These are phyloP conservation scores for Mylabris phalerata DNA, from an alignment of 1,140 invertebrate species.

Conservation along the genomic window DNA sequence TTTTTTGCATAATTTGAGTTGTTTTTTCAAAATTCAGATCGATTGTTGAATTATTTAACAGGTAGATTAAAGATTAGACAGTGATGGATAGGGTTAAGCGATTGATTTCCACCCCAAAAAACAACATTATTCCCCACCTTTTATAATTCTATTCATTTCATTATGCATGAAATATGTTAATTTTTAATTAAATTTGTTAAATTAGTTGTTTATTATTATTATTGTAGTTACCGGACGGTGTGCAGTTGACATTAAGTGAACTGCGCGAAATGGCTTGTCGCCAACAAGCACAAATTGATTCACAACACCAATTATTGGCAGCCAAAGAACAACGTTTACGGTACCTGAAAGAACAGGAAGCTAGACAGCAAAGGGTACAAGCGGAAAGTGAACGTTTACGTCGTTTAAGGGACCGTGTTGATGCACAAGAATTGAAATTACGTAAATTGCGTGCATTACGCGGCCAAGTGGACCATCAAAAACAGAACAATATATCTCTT, in stretches of 20 bases:
- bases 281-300: conserved; percentile 94
- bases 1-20: too few relatives aligned
- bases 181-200: too few relatives aligned
- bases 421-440: conserved; percentile 89
- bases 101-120: too few relatives aligned
- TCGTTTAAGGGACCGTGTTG: conserved; percentile 80
- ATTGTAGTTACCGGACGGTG: conserved; percentile 76
- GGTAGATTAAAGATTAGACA: too few relatives aligned
- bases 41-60: too few relatives aligned
- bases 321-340: conserved; percentile 89
- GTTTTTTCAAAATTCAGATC: too few relatives aligned
- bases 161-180: too few relatives aligned
- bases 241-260: conserved; percentile 82
- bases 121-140: too few relatives aligned
- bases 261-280: conserved; percentile 92
- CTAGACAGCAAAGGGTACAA: conserved; percentile 71
- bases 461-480: conserved; percentile 87
- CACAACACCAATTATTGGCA: conserved; percentile 81
- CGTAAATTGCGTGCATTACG: conserved; percentile 80
- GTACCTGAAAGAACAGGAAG: conserved; percentile 89
- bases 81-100: too few relatives aligned
- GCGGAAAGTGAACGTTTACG: conserved; percentile 83
- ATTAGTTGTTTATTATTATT: not conserved
- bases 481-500: conserved; percentile 81
- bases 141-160: too few relatives aligned